These are phyloP conservation scores for Electrophaes corylata DNA, from an alignment of 2,888 invertebrate genomes.

Conservation along the genomic window DNA sequence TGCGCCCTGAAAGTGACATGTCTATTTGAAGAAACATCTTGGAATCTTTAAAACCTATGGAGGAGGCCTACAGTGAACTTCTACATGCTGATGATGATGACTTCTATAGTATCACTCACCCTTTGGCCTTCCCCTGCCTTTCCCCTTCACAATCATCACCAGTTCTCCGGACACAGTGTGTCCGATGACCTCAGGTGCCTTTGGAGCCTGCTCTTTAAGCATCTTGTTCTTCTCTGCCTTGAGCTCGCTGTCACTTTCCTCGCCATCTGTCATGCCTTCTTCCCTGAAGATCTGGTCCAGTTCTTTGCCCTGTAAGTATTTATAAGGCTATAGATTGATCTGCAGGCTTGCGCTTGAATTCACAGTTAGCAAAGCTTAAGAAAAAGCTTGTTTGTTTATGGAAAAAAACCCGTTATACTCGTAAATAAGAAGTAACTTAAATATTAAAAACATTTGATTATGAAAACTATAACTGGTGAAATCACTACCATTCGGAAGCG, in stretches of 20 bases:
- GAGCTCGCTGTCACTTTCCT: slow-evolving; percentile 75
- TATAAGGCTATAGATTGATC: not conserved
- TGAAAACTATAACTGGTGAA: no score
- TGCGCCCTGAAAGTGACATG: slow-evolving; percentile 53
- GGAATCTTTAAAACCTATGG: no score
- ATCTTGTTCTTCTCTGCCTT: slow-evolving; percentile 44
- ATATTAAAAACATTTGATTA: no score
- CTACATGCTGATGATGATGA: no score
- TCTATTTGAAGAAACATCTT: not conserved
- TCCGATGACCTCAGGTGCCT: slow-evolving; percentile 85
- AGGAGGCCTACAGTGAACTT: no score
- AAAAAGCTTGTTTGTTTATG: no score
- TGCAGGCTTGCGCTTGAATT: no score
- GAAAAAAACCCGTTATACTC: no score
- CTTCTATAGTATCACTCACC: slow-evolving; percentile 45
- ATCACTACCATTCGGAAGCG: no score
- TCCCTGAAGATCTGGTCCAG: slow-evolving; percentile 89
- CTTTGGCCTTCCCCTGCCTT: slow-evolving; percentile 83
- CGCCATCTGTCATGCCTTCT: slow-evolving; percentile 88
- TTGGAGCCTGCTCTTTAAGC: slow-evolving; percentile 47
- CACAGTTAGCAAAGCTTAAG: no score
- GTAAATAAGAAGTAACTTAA: no score
- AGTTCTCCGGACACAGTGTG: slow-evolving; percentile 87
- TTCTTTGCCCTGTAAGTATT: slow-evolving; percentile 86
- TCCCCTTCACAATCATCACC: slow-evolving; percentile 84